phyloP scores from a whole-genome alignment of 92 coral and sea anemone genomes.

The Zoanthus sociatus region DNA sequence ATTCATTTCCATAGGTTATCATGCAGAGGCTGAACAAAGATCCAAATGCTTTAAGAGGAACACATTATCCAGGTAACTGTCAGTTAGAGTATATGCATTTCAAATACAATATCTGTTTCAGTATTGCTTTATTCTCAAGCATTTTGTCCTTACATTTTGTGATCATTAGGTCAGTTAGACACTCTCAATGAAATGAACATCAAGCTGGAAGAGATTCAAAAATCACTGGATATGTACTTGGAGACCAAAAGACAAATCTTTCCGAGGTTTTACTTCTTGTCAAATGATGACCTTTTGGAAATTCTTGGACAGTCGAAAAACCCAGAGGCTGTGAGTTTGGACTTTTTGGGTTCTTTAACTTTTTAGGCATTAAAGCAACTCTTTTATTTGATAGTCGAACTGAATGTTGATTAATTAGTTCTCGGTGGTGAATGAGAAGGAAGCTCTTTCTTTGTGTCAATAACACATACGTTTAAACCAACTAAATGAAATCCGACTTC shows the following conservation, averaged over 20 bases:
- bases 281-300: constrained; percentile 97
- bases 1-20: constrained; percentile 68
- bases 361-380: neutral
- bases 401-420: too few relatives aligned
- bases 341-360: neutral
- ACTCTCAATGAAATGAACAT: constrained; percentile 96
- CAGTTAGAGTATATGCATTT: neutral
- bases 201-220: constrained; percentile 97
- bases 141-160: neutral
- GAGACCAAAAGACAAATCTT: constrained; percentile 98
- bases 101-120: neutral
- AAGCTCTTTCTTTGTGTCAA: neutral
- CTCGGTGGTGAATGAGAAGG: neutral
- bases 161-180: constrained; percentile 83
- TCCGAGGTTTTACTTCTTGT: constrained; percentile 97
- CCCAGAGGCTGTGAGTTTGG: constrained; percentile 95
- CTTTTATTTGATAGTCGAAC: neutral
- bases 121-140: neutral
- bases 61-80: constrained; percentile 86
- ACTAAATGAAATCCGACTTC: too few relatives aligned
- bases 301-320: constrained; percentile 99
- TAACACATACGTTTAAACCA: too few relatives aligned
- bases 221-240: constrained; percentile 96
- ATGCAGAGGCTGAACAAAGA: constrained; percentile 97
- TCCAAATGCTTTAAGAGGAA: constrained; percentile 93